These are phyloP conservation scores for Pipistrellus pygmaeus DNA, from an alignment of 2,797 vertebrate species.

Conservation along the genomic window DNA sequence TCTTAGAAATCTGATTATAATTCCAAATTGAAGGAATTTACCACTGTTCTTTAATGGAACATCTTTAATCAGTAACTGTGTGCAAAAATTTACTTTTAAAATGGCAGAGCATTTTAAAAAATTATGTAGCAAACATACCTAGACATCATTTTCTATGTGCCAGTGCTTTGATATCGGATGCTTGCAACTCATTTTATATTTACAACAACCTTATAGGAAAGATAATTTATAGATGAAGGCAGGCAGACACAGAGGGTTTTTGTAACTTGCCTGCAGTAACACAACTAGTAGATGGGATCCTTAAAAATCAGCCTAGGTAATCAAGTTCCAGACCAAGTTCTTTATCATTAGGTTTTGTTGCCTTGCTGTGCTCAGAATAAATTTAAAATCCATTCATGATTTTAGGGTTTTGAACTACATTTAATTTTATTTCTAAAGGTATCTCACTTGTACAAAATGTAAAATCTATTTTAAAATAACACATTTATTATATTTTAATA, in stretches of 20 bases:
- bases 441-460: constrained; percentile 1
- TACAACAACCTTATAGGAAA: neutral
- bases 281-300: neutral
- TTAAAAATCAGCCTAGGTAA: neutral
- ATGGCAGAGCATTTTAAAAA: neutral
- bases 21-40: neutral
- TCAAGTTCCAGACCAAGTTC: neutral
- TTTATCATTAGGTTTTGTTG: neutral
- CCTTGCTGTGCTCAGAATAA: neutral
- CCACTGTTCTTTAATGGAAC: neutral
- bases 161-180: neutral
- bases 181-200: neutral
- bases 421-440: constrained; percentile 1
- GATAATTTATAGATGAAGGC: neutral
- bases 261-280: neutral
- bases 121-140: neutral
- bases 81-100: neutral
- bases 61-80: neutral
- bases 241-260: neutral
- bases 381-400: neutral
- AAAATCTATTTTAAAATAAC: neutral
- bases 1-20: neutral
- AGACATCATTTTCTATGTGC: neutral
- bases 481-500: neutral
- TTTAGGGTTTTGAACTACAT: neutral